Conservation (phyloP, 2,888 invertebrate species). For the Osmoderma eremita region DNA sequence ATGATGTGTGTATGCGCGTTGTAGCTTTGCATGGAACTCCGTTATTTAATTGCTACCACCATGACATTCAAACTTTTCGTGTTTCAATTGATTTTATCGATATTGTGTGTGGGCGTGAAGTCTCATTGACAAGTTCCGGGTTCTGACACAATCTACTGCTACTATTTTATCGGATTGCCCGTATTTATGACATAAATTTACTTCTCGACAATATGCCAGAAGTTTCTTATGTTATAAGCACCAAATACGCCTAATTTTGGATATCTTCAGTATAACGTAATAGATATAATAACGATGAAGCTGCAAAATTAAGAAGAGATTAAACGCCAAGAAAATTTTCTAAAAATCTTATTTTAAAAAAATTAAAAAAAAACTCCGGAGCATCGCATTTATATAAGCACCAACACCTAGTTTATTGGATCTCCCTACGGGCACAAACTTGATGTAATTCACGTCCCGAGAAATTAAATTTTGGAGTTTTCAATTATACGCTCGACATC, state of each 20-base stretch:
- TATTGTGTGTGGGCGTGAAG: not conserved
- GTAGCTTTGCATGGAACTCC: not conserved
- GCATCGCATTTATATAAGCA: too few species aligned
- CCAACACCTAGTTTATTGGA: not conserved
- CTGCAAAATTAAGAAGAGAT: too few species aligned
- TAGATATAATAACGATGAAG: too few species aligned
- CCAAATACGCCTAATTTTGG: too few species aligned
- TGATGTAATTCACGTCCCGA: slow-evolving; percentile 23
- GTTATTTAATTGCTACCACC: slow-evolving; percentile 23
- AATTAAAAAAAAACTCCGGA: too few species aligned
- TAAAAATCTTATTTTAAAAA: too few species aligned
- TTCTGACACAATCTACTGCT: slow-evolving; percentile 10
- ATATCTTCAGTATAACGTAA: too few species aligned
- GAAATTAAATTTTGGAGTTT: slow-evolving; percentile 34
- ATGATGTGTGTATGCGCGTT: not conserved
- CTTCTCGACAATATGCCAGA: not conserved
- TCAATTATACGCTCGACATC: slow-evolving; percentile 35
- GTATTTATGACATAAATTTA: slow-evolving; percentile 25
- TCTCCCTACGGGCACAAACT: not conserved
- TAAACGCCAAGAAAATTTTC: too few species aligned
- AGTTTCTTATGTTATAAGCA: too few species aligned
- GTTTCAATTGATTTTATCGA: slow-evolving; percentile 2
- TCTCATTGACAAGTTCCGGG: slow-evolving; percentile 20
- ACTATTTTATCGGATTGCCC: slow-evolving; percentile 13
- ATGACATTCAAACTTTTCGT: slow-evolving; percentile 12